A percentile compares a stretch with the other conserved stretches of the same genome.
Evolutionary conservation across 2,888 invertebrate species (phyloP).

Genomic region (Euplagia quadripunctaria): DNA sequence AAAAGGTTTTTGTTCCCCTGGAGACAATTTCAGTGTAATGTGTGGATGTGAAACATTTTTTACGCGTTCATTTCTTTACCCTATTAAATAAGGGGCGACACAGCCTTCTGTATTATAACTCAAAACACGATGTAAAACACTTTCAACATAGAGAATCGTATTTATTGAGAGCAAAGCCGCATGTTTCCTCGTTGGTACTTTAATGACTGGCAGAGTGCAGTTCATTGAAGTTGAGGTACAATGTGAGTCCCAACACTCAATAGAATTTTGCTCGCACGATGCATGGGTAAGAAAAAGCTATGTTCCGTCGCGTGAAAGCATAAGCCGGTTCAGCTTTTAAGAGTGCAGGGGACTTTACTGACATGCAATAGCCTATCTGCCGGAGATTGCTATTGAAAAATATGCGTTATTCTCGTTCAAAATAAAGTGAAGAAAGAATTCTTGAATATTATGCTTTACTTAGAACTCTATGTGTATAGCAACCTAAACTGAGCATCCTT

Average conservation of each 20-base stretch:
- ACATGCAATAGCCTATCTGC: conserved; percentile 62
- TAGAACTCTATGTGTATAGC: not conserved
- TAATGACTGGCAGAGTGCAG: conserved; percentile 57
- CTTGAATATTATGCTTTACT: not conserved
- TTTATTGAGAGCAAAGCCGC: conserved; percentile 24
- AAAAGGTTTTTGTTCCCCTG: conserved; percentile 51
- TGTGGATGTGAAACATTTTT: conserved; percentile 42
- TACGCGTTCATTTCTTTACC: conserved; percentile 31
- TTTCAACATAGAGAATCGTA: conserved; percentile 30
- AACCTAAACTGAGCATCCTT: not conserved
- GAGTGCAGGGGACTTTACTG: conserved; percentile 54
- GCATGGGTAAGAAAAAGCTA: conserved; percentile 68
- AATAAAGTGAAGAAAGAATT: conserved; percentile 50
- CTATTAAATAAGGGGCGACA: conserved; percentile 19
- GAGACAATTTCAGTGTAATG: conserved; percentile 46
- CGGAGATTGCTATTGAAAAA: conserved; percentile 64
- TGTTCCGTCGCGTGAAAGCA: conserved; percentile 73
- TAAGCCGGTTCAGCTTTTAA: conserved; percentile 68
- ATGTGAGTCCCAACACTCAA: conserved; percentile 66
- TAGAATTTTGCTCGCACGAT: conserved; percentile 65
- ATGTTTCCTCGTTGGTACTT: conserved; percentile 47
- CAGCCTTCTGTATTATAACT: not conserved
- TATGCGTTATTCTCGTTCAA: conserved; percentile 55
- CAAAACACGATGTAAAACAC: not conserved
- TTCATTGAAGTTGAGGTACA: conserved; percentile 66